These are phyloP conservation scores for Coecobrya sp. DNA, from an alignment of 2,888 invertebrate genomes.

Conservation along the genomic window DNA sequence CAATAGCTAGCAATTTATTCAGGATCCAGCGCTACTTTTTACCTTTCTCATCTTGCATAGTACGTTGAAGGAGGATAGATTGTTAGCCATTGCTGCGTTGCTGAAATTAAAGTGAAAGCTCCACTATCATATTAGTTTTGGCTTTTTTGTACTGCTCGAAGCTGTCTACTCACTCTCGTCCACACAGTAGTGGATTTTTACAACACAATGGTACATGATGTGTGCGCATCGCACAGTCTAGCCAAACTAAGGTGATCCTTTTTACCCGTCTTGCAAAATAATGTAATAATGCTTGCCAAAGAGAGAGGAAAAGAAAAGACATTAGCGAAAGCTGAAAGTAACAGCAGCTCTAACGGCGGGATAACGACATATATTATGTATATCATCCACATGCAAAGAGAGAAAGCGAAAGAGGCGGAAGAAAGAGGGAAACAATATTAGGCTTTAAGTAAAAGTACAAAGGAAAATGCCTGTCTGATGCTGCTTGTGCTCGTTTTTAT, in stretches of 20 bases:
- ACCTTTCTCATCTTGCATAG: too few relatives aligned
- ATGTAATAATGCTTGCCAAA: constrained; percentile 59
- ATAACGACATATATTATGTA: constrained; percentile 51
- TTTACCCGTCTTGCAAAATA: constrained; percentile 52
- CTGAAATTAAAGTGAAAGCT: not conserved
- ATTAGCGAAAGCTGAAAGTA: constrained; percentile 52
- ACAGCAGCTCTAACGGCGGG: constrained; percentile 28
- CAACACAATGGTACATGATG: not conserved
- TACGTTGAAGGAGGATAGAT: constrained; percentile 74
- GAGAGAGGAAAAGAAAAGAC: constrained; percentile 47
- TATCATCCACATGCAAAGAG: constrained; percentile 20
- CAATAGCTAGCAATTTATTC: too few relatives aligned
- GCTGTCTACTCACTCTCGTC: not conserved
- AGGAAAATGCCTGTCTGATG: constrained; percentile 63
- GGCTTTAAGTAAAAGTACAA: constrained; percentile 69
- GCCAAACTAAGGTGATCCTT: constrained; percentile 65
- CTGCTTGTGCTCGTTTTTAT: not conserved
- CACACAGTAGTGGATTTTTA: not conserved
- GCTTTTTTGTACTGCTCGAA: not conserved
- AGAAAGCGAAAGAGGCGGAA: constrained; percentile 12
- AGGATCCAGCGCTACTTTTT: too few relatives aligned
- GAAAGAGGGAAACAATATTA: constrained; percentile 58
- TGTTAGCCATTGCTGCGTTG: constrained; percentile 25
- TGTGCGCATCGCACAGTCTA: not conserved
- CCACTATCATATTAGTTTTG: constrained; percentile 45